Base-by-base conservation (phyloP, 1,140 invertebrate genomes). In the Heliconius himera region DNA sequence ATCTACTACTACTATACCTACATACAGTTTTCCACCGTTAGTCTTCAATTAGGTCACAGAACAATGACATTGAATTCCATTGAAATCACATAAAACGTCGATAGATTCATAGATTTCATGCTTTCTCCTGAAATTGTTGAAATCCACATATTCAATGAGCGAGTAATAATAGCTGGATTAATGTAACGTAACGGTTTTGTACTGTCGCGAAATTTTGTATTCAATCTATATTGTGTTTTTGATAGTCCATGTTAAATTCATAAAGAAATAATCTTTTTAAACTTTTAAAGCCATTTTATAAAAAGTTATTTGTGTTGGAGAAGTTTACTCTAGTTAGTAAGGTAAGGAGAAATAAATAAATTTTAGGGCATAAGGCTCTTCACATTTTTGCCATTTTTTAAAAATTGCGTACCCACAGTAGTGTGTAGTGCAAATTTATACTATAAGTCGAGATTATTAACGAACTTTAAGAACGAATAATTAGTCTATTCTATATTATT, bases 91-190 rank as follows among this genome's bases (percentile, higher is more conserved):
- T 66, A 71, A 72, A 73, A 79, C 73, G 46, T 74, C 78, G 70
- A 80, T 80, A 66, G 71, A 6, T 51, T 20, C 49, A 26, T 49
- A 36, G 49, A 80, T 80, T 80, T 76, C 74, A 80, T 87, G 88
- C 89, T 90, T 89, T 90, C 89, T 80, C 85, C 82, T 82, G 82
- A 87, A 84, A 83, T 82, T 72, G 77, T 74, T 36, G 70, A 75
- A 78, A 77, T 78, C 80, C 66, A 78, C 71, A 81, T 71, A 73
- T 60, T 73, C 20, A 72, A 56, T 84, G 76, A 82, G 72, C 56
- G 79, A 81, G 74, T 81, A 70, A 76, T 76, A 76, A 76, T 79
- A 78, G 77, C 60, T 72, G 70, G 70, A 72, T 72, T 83, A 66
- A 82, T 72, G 56, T 74, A 82, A 83, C 78, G 76, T 83, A 88